Percentiles rank a stretch among this genome's conserved stretches.
Conservation (phyloP, 2,113 vertebrate species). For the Chroicocephalus ridibundus region DNA sequence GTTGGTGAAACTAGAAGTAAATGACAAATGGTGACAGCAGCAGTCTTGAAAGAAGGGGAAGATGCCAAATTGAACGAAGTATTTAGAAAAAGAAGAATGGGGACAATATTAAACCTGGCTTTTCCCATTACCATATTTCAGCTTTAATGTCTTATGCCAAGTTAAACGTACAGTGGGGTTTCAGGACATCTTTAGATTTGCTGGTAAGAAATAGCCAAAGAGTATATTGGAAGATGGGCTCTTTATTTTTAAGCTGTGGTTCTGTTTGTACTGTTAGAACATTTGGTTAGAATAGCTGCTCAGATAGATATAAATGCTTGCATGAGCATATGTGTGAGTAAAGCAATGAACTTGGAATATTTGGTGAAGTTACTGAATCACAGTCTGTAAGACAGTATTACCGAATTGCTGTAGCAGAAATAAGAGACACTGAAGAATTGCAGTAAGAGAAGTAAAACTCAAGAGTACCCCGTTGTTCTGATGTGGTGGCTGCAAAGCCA, state of each 20-base stretch:
- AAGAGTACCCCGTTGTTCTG: not conserved
- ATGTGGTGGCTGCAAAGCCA: not conserved
- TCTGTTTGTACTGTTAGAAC: not conserved
- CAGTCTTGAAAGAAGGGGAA: not conserved
- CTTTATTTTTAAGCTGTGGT: not conserved
- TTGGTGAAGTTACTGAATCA: not conserved
- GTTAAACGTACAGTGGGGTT: not conserved
- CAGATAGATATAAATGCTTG: not conserved
- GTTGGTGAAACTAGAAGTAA: not conserved
- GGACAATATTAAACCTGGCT: not conserved
- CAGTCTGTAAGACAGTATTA: not conserved
- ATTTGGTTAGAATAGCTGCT: not conserved
- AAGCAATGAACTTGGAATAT: not conserved
- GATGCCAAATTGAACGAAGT: not conserved
- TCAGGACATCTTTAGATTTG: not conserved
- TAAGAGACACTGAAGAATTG: not conserved
- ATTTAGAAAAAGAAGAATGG: not conserved
- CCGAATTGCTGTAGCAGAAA: not conserved
- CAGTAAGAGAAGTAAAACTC: not conserved
- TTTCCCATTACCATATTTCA: not conserved
- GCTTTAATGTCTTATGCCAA: not conserved
- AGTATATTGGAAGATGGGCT: not conserved
- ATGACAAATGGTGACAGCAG: not conserved
- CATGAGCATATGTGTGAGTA: rapidly evolving
- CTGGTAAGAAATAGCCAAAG: not conserved